Evolutionary conservation across 64 coral and sea anemone species (phyloP).

Genomic region (Stylophora pistillata): DNA sequence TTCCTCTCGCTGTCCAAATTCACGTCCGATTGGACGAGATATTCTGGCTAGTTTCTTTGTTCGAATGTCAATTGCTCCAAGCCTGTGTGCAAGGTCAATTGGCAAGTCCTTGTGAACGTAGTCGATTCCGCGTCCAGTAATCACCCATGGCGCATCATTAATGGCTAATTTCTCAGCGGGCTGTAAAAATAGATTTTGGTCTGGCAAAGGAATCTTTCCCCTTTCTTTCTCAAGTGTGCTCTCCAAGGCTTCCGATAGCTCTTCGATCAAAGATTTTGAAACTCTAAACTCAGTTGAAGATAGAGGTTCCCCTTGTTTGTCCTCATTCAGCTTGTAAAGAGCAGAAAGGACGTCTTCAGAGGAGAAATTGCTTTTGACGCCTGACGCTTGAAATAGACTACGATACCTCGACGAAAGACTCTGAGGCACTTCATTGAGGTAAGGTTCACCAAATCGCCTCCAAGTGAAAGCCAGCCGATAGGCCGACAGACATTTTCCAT

Average conservation of each 20-base stretch:
- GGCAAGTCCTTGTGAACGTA: conserved; percentile 77
- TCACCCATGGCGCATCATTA: conserved; percentile 79
- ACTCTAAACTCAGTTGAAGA: conserved; percentile 52
- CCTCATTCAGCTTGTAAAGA: conserved; percentile 42
- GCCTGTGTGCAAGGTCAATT: conserved; percentile 61
- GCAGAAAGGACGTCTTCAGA: conserved; percentile 41
- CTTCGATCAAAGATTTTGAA: conserved; percentile 47
- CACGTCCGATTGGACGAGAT: conserved; percentile 55
- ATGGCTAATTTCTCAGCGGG: conserved; percentile 57
- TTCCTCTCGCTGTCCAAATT: conserved; percentile 87
- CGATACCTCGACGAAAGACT: conserved; percentile 23
- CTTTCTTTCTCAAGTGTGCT: conserved; percentile 3
- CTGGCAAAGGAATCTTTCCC: conserved; percentile 77
- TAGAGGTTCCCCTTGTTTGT: conserved; percentile 18
- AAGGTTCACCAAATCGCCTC: conserved; percentile 72
- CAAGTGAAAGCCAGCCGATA: conserved; percentile 75
- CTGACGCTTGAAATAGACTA: conserved; percentile 51
- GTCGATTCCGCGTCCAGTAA: not conserved
- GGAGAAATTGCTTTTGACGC: conserved; percentile 49
- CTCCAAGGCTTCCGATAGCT: conserved; percentile 7
- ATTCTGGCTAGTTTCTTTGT: conserved; percentile 49
- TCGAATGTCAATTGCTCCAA: conserved; percentile 70
- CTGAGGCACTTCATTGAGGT: conserved; percentile 63
- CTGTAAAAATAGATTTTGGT: conserved; percentile 55
- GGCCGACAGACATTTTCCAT: conserved; percentile 63